Evolutionary conservation across 2,888 invertebrate genomes (phyloP).

Genomic region (Cantharis rustica): DNA sequence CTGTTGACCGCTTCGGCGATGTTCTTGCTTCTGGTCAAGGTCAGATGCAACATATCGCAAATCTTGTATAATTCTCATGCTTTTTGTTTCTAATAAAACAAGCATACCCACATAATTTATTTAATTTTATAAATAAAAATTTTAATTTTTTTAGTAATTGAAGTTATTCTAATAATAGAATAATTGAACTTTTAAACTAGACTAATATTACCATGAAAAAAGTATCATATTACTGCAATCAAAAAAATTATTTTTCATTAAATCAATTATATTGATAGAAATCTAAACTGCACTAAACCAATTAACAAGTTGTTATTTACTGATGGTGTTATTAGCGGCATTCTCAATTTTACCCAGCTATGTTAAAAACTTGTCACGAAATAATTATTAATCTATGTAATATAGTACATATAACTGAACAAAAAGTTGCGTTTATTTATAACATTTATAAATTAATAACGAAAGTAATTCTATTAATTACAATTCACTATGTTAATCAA

Average conservation of each 20-base stretch:
- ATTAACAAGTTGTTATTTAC: neutral
- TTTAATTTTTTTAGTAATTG: neutral
- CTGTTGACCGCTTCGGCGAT: constrained; percentile 33
- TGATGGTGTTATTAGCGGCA: neutral
- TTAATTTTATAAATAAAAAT: neutral
- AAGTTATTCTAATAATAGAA: neutral
- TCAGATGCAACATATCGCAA: constrained; percentile 12
- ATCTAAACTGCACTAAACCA: neutral
- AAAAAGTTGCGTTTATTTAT: neutral
- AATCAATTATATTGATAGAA: neutral
- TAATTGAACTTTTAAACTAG: no score
- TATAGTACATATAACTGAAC: neutral
- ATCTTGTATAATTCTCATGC: constrained; percentile 15
- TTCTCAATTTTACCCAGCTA: neutral
- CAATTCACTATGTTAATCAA: neutral
- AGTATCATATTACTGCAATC: neutral
- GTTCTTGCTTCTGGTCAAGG: constrained; percentile 34
- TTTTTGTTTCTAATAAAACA: neutral
- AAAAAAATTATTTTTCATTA: neutral
- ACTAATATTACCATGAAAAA: neutral
- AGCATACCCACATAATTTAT: neutral
- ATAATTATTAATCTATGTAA: no score
- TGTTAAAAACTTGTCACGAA: neutral
- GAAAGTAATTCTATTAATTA: neutral
- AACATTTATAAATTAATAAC: neutral